Base-by-base conservation (phyloP, 2,888 invertebrate genomes). In the Lasioglossum morio region DNA sequence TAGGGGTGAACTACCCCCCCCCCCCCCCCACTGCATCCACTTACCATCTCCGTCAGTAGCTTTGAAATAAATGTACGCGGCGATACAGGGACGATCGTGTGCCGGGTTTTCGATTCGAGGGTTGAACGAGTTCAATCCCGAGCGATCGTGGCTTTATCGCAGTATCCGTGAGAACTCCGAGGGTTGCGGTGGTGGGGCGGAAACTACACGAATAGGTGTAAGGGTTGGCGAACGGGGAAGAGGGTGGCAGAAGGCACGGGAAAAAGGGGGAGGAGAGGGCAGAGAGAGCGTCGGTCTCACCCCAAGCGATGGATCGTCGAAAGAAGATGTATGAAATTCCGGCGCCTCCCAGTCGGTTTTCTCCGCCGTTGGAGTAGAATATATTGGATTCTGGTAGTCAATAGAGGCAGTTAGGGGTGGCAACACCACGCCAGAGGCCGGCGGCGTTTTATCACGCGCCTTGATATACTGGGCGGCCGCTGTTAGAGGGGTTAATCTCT, bases 401-500 rank as follows among this genome's bases (percentile, higher is more conserved):
- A 94, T 95, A 95, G 95, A 94, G 92, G 94, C 94, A 94, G 94
- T 94, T 94, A 93, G 94, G 94, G 94, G 94, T 93, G 94, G 94
- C 92, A 92, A 94, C 93, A 93, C 92, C 91, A 93, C 93, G 94
- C 91, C 93, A 92, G 93, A 93, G 94, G 93, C 87, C 88, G 87
- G 84, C 92, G 94, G 92, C 94, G 93, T 95, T 95, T 95, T 95
- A 95, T 95, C 95, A 94, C 93, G 89, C 90, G 91, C 90, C 93
- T 94, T 95, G 95, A 95, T 95, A 95, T 95, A 94, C 94, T 94
- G 95, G 94, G 94, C 94, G 94, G 94, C 92, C 93, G 93, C 93
- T 93, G 93, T 94, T 94, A 93, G 94, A 94, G 94, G 94, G 95
- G 94, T 95, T 95, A 95, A 95, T 95, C 95, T 95, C 95, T 95